These are phyloP conservation scores for Cnemophilus loriae DNA, from an alignment of 2,113 vertebrate genomes.

Conservation along the genomic window DNA sequence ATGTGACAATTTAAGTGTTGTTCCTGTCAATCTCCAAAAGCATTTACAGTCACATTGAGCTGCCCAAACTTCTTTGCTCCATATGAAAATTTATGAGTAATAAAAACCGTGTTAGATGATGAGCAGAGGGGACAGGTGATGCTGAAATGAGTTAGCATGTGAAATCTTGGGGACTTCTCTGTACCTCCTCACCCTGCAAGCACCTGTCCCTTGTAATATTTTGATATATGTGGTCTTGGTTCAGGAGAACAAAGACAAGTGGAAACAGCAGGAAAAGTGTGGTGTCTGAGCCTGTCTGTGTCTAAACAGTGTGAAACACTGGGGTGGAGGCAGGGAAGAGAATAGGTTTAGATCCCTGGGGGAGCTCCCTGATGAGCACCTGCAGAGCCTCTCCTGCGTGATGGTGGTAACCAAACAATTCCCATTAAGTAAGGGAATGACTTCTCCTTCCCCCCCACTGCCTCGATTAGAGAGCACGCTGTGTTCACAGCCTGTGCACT, in stretches of 20 bases:
- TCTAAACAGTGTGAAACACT: background rate
- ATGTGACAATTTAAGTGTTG: conserved; percentile 3
- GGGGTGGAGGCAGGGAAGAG: background rate
- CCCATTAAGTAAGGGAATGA: fast-evolving
- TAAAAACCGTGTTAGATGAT: background rate
- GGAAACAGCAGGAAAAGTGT: background rate
- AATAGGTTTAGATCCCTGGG: background rate
- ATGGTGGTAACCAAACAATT: background rate
- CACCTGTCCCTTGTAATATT: background rate
- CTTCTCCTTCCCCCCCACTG: background rate
- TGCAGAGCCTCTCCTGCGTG: background rate
- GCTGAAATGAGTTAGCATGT: background rate
- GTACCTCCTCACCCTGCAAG: background rate
- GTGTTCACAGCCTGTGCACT: background rate
- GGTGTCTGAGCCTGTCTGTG: background rate
- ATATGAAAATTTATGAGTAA: background rate
- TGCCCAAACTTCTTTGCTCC: background rate
- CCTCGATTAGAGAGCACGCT: background rate
- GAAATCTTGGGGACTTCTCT: background rate
- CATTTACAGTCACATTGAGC: background rate
- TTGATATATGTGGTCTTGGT: background rate
- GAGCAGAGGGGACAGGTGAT: background rate
- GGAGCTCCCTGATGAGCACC: background rate
- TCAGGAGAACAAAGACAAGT: background rate
- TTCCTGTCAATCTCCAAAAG: conserved; percentile 29